Percentiles rank a stretch among this genome's conserved stretches.
Evolutionary conservation across 1,140 invertebrate species (phyloP).

Genomic region (Drosophila serrata): DNA sequence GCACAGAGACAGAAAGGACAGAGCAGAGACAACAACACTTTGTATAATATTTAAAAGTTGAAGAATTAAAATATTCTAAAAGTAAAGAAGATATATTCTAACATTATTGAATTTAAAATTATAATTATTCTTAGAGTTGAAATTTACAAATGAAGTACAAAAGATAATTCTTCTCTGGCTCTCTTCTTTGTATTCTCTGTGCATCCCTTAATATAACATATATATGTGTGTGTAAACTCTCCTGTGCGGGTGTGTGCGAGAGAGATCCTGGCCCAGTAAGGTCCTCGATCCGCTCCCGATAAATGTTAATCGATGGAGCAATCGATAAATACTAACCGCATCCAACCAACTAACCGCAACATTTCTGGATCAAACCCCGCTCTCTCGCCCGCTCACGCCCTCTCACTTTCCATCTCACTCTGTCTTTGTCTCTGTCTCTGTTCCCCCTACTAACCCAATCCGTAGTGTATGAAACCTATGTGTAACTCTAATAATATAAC

Average conservation of each 20-base stretch:
- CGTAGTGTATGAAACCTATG: constrained; percentile 49
- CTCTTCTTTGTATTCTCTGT: constrained; percentile 10
- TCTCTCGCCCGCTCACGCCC: constrained; percentile 23
- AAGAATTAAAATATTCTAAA: too few species aligned
- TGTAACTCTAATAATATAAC: constrained; percentile 37
- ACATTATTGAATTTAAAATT: too few species aligned
- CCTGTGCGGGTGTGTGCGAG: constrained; percentile 16
- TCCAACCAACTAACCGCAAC: constrained; percentile 37
- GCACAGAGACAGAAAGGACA: background rate
- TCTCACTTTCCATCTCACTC: background rate
- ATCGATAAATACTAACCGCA: constrained; percentile 49
- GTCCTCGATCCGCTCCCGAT: constrained; percentile 16
- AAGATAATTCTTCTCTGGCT: background rate
- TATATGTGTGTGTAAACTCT: constrained; percentile 30
- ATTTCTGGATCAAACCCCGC: constrained; percentile 22
- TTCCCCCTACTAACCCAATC: constrained; percentile 17
- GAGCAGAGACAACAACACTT: too few species aligned
- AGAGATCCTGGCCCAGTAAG: constrained; percentile 22
- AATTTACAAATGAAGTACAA: too few species aligned
- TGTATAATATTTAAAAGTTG: too few species aligned
- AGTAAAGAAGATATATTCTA: too few species aligned
- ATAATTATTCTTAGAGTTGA: too few species aligned
- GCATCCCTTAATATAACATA: constrained; percentile 5
- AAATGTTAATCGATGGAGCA: constrained; percentile 11
- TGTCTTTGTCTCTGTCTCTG: constrained; percentile 16